phyloP scores from a whole-genome alignment of 2,888 invertebrate genomes.

The Ichneumon xanthorius region DNA sequence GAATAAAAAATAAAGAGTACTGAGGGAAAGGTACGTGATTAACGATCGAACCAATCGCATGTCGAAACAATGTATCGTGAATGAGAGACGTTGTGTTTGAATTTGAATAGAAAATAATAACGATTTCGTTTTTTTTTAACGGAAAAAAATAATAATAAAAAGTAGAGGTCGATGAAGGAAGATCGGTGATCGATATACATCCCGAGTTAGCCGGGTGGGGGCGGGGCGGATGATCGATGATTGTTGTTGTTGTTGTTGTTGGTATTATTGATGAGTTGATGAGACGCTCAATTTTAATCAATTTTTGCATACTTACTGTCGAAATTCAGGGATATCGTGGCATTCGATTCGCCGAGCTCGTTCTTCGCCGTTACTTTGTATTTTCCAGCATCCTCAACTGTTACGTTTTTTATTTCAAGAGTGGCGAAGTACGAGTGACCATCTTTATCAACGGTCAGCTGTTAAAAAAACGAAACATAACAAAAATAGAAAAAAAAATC shows the following conservation, averaged over 20 bases:
- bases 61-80: slow-evolving; percentile 40
- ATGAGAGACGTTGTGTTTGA: slow-evolving; percentile 38
- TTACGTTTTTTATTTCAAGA: slow-evolving; percentile 96
- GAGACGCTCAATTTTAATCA: not conserved
- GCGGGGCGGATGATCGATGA: slow-evolving; percentile 50
- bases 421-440: slow-evolving; percentile 97
- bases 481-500: slow-evolving; percentile 45
- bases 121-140: not conserved
- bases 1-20: slow-evolving; percentile 62
- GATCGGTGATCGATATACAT: slow-evolving; percentile 81
- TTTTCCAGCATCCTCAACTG: slow-evolving; percentile 98
- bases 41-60: slow-evolving; percentile 49
- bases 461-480: slow-evolving; percentile 81
- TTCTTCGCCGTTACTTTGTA: slow-evolving; percentile 99
- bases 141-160: slow-evolving; percentile 67
- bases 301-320: slow-evolving; percentile 93
- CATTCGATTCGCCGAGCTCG: slow-evolving; percentile 98
- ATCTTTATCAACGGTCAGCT: slow-evolving; percentile 96
- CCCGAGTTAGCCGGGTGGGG: slow-evolving; percentile 75
- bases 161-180: slow-evolving; percentile 69
- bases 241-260: slow-evolving; percentile 44
- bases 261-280: slow-evolving; percentile 56
- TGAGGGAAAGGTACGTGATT: slow-evolving; percentile 53
- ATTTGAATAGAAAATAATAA: slow-evolving; percentile 55
- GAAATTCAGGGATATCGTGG: slow-evolving; percentile 98